Percentiles rank a stretch among this genome's conserved stretches.
phyloP scores from a whole-genome alignment of 2,797 vertebrate genomes.

The Enteromius unitaeniatus region DNA sequence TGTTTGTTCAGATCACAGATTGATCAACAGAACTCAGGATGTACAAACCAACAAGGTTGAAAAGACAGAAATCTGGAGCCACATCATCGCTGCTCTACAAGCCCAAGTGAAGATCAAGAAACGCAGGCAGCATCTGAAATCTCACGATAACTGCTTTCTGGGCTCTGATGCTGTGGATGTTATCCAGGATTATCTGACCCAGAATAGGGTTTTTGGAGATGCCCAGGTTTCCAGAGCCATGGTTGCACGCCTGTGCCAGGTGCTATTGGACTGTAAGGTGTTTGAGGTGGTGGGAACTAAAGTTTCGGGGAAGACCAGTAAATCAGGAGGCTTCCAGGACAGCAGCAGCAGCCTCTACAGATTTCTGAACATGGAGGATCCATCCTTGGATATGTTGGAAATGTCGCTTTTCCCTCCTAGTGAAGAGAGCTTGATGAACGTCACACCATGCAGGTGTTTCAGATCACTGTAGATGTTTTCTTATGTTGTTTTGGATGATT shows the following conservation, averaged over 20 bases:
- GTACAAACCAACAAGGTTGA: constrained; percentile 65
- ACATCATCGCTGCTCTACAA: constrained; percentile 85
- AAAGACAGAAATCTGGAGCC: constrained; percentile 83
- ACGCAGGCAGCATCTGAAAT: constrained; percentile 84
- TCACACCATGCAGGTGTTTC: constrained; percentile 36
- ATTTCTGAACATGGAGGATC: constrained; percentile 71
- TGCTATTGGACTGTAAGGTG: constrained; percentile 87
- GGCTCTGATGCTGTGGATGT: constrained; percentile 92
- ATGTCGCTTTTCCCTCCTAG: constrained; percentile 57
- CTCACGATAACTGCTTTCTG: constrained; percentile 87
- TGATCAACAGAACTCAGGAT: constrained; percentile 69
- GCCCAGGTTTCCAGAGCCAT: constrained; percentile 80
- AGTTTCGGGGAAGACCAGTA: constrained; percentile 73
- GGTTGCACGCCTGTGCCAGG: constrained; percentile 88
- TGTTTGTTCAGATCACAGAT: constrained; percentile 74
- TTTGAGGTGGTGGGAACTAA: constrained; percentile 87
- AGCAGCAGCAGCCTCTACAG: constrained; percentile 83
- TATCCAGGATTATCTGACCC: constrained; percentile 79
- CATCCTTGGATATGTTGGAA: constrained; percentile 58
- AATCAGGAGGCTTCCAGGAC: constrained; percentile 74
- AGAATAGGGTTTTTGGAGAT: constrained; percentile 82
- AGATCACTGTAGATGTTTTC: neutral
- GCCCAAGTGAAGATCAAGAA: constrained; percentile 87
- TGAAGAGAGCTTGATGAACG: constrained; percentile 27
- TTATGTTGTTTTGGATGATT: neutral